Percentiles rank a stretch among this genome's conserved stretches.
These are phyloP conservation scores for Lasiurus borealis DNA, from an alignment of 2,113 vertebrate genomes.

Conservation along the genomic window DNA sequence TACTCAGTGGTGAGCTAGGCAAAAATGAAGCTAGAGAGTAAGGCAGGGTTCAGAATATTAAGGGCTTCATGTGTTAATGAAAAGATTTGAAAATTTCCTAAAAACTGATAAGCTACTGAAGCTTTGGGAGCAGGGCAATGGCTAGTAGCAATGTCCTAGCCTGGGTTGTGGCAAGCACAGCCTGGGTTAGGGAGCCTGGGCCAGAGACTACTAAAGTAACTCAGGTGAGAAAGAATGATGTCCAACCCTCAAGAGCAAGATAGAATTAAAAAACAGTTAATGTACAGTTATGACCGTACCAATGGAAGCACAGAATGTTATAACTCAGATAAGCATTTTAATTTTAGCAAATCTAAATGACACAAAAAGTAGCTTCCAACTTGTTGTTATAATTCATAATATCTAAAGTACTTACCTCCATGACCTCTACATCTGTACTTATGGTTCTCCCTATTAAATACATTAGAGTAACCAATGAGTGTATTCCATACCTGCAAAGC, in stretches of 20 bases:
- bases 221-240: background rate
- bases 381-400: background rate
- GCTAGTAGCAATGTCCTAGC: background rate
- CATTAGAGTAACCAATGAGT: slow-evolving; percentile 71
- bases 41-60: background rate
- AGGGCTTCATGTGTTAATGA: background rate
- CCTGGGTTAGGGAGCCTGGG: fast-evolving
- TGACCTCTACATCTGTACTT: slow-evolving; percentile 85
- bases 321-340: background rate
- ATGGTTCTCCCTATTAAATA: slow-evolving; percentile 78
- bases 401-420: slow-evolving; percentile 83
- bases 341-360: slow-evolving; percentile 4
- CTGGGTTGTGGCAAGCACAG: too few relatives aligned
- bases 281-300: background rate
- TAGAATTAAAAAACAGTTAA: background rate
- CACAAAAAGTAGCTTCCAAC: background rate
- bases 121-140: background rate
- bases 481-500: slow-evolving; percentile 82
- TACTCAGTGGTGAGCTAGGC: background rate
- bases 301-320: background rate
- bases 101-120: background rate
- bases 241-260: background rate
- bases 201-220: background rate
- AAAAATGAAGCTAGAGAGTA: background rate
- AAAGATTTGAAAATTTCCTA: background rate